These are phyloP conservation scores for Cyphomyrmex costatus DNA, from an alignment of 1,140 invertebrate genomes.

Conservation along the genomic window DNA sequence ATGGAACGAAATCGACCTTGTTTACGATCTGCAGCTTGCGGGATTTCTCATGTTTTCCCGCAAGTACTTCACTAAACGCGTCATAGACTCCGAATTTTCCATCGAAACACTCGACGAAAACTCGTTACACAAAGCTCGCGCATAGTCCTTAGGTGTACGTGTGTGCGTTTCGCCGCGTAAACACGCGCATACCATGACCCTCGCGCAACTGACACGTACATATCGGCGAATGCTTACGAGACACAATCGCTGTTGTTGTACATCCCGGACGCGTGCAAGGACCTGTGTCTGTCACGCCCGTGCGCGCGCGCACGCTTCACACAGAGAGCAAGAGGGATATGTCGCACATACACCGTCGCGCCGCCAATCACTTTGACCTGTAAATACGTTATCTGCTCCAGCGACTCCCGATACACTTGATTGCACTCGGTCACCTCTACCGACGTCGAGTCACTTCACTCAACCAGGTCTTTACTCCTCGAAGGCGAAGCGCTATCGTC, in stretches of 20 bases:
- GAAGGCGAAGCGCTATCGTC: slow-evolving; percentile 18
- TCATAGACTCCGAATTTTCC: background rate
- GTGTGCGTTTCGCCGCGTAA: background rate
- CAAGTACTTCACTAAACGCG: background rate
- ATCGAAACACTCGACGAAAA: slow-evolving; percentile 19
- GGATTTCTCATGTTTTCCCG: background rate
- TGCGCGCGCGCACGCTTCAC: background rate
- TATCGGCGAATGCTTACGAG: background rate
- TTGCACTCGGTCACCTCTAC: slow-evolving; percentile 69
- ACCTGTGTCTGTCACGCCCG: slow-evolving; percentile 6
- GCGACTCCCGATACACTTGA: slow-evolving; percentile 75
- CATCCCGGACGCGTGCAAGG: slow-evolving; percentile 44
- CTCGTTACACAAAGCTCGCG: slow-evolving; percentile 4
- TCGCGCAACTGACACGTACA: slow-evolving; percentile 5
- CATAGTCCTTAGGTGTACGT: background rate
- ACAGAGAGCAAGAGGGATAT: background rate
- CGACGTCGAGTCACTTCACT: slow-evolving; percentile 49
- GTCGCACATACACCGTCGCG: background rate
- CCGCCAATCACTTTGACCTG: slow-evolving; percentile 76
- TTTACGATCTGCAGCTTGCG: background rate
- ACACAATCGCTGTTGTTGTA: slow-evolving; percentile 41
- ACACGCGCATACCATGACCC: background rate
- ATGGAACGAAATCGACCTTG: slow-evolving; percentile 13
- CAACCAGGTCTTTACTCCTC: slow-evolving; percentile 53
- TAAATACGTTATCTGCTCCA: slow-evolving; percentile 79